Base-by-base conservation (phyloP, 2,113 vertebrate species). In the Malurus alboscapulatus region DNA sequence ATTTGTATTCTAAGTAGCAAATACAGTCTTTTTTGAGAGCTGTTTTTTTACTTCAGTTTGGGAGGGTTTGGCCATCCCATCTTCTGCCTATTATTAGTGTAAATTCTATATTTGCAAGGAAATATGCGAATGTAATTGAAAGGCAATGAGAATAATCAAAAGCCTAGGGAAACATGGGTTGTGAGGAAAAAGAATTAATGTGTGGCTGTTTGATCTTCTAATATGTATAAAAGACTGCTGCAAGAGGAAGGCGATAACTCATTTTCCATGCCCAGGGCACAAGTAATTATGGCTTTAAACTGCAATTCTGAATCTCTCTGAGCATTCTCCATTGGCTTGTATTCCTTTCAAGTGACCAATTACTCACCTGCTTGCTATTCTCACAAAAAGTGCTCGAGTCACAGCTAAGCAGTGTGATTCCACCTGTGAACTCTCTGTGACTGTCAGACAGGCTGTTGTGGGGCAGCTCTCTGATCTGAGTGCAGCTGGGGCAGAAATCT, bases 221-320 rank as follows among this genome's bases (percentile, higher is more conserved):
- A 74, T 74, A 59, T 32, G 42, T 86, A 47, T 77, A 81, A 65
- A 92, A 93, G 44, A 40, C 18, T 88, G 29, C 68, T 84, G 59
- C 38, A 67, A 81, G 38, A 73, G 51, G 72, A 77, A 88, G 48
- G 59, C 32, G 67, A 67, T 94, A 88, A 88, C 84, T 93, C 42
- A 84, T 91, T 93, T 94, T 88, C 22, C 34, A 25, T 59, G 87
- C 73, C 30, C 34, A 55, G 48, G 59, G 68, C 76, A 92, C 59
- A 88, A 84, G 76, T 74, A 77, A 72, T 93, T 92, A 92, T 29
- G 44, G 14, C 66, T 94, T 90, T 88, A 88, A 86, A 68, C 47
- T 67, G 21, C 68, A 95, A 9, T 92, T 92, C 80, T 55, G 68
- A 45, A 40, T 87, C n/a, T 88, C 29, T 79, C 67, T 94, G 45